A percentile compares a stretch with the other conserved stretches of the same genome.
These are phyloP conservation scores for Ridgeia piscesae DNA, from an alignment of 1,140 invertebrate genomes.

Conservation along the genomic window DNA sequence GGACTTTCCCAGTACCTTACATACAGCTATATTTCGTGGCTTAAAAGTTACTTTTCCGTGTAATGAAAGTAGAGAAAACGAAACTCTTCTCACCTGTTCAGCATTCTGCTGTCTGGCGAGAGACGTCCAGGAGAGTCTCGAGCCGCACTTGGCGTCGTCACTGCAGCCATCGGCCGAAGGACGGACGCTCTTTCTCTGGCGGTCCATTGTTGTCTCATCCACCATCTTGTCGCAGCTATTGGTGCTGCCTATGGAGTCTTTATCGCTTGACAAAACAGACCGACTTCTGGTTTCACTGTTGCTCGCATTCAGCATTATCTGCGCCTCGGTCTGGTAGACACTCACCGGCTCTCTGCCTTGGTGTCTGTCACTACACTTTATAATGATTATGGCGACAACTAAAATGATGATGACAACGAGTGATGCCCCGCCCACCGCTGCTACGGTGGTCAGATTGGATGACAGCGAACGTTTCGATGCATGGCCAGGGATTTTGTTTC, in stretches of 20 bases:
- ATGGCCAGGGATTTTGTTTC: not conserved
- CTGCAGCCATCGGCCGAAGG: not conserved
- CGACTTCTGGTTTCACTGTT: not conserved
- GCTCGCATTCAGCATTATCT: conserved; percentile 13
- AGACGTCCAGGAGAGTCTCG: not conserved
- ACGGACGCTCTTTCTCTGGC: not conserved
- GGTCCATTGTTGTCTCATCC: not conserved
- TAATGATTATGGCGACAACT: conserved; percentile 5
- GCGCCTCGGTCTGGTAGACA: not conserved
- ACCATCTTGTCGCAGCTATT: not conserved
- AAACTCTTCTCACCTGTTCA: not conserved
- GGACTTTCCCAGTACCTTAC: no score
- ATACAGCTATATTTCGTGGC: no score
- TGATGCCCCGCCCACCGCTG: not conserved
- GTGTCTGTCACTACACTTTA: conserved; percentile 13
- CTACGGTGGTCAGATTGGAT: conserved; percentile 10
- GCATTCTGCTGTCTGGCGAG: not conserved
- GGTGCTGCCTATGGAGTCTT: not conserved
- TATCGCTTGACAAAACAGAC: not conserved
- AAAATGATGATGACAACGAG: conserved; percentile 11
- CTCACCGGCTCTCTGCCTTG: not conserved
- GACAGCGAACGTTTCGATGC: not conserved
- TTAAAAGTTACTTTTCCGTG: no score
- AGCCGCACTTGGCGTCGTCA: not conserved
- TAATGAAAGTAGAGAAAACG: not conserved